These are phyloP conservation scores for Gorsachius magnificus DNA, from an alignment of 2,797 vertebrate genomes.

Conservation along the genomic window DNA sequence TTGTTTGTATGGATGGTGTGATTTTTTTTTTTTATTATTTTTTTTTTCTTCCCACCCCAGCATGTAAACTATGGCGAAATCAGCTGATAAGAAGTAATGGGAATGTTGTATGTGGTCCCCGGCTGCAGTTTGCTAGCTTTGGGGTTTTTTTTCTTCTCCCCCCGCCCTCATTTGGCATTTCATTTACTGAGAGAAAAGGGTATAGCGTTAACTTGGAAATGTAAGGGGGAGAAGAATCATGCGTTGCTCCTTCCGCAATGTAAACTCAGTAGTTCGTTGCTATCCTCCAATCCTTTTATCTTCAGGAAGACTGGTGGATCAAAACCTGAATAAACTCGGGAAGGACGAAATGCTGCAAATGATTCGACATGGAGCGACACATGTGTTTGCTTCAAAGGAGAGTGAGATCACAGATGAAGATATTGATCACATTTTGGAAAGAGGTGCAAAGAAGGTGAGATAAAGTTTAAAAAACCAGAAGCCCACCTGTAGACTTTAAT, in stretches of 20 bases:
- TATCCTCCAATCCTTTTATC: not conserved
- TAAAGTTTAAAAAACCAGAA: not conserved
- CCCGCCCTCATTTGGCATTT: not conserved
- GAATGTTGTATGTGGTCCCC: not conserved
- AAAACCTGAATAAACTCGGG: constrained; percentile 94
- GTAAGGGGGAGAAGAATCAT: not conserved
- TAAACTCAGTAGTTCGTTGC: not conserved
- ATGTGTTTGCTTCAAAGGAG: constrained; percentile 97
- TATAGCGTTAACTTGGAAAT: not conserved
- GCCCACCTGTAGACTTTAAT: not conserved
- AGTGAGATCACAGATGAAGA: constrained; percentile 99
- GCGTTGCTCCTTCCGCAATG: not conserved
- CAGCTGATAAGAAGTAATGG: not conserved
- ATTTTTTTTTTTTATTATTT: not conserved
- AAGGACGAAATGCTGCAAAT: constrained; percentile 99
- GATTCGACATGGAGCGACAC: constrained; percentile 96
- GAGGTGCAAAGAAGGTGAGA: constrained; percentile 93
- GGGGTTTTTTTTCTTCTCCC: too few relatives aligned
- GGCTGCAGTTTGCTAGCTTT: not conserved
- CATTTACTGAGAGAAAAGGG: not conserved
- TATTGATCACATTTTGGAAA: constrained; percentile 93
- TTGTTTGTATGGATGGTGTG: not conserved
- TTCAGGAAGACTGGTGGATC: constrained; percentile 94
- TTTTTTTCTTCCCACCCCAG: not conserved
- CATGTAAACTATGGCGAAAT: not conserved